Percentiles rank a stretch among this genome's conserved stretches.
Evolutionary conservation across 2,888 invertebrate species (phyloP).

Genomic region (Carterocephalus palaemon): DNA sequence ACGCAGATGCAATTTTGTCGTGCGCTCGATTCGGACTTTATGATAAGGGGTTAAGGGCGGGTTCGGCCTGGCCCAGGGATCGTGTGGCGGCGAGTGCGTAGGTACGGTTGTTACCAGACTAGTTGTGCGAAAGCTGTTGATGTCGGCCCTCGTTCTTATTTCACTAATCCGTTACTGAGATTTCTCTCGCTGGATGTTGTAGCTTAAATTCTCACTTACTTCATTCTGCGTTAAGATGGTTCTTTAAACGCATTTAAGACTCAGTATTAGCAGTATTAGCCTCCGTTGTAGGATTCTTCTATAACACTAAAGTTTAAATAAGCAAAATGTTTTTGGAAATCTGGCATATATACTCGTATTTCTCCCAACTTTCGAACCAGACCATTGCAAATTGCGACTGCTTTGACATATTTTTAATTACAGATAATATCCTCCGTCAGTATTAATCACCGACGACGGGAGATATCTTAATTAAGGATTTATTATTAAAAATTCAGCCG

Average conservation of each 20-base stretch:
- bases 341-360: too few species aligned
- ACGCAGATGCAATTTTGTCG: conserved; percentile 45
- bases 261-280: too few species aligned
- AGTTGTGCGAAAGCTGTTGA: conserved; percentile 58
- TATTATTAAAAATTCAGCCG: conserved; percentile 62
- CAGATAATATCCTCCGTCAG: conserved; percentile 56
- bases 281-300: too few species aligned
- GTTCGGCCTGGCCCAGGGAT: conserved; percentile 32
- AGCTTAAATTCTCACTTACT: conserved; percentile 31
- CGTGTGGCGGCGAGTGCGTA: conserved; percentile 40
- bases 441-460: conserved; percentile 62
- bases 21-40: conserved; percentile 37
- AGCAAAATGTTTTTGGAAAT: too few species aligned
- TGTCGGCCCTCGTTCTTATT: conserved; percentile 47
- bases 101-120: conserved; percentile 51
- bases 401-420: conserved; percentile 65
- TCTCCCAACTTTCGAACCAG: conserved; percentile 3
- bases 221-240: too few species aligned
- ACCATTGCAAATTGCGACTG: conserved; percentile 17
- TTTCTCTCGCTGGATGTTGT: conserved; percentile 39
- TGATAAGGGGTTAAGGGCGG: conserved; percentile 35
- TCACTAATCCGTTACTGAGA: conserved; percentile 48
- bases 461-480: conserved; percentile 72
- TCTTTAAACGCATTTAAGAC: too few species aligned
- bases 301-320: too few species aligned